Evolutionary conservation across 2,797 vertebrate genomes (phyloP), one percentile per base, ranked within the genome.

Genomic region (Xiphorhynchus erythropygius): DNA sequence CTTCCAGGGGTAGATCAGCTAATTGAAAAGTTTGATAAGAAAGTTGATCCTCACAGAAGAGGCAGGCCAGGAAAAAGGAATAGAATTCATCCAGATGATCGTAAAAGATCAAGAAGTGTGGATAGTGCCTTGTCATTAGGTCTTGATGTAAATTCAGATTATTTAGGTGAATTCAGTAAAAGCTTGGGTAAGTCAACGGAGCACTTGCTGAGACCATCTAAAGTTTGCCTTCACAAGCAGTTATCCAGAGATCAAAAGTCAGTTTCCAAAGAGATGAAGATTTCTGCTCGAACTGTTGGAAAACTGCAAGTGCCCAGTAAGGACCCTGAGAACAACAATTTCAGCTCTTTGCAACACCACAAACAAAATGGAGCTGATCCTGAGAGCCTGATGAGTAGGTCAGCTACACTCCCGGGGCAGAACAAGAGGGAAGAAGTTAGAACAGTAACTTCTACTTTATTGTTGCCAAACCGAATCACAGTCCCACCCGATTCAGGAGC

Each of bases 21-120:
- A 21, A 99, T 99, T 84, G 99, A 98, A 64, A 99, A 99, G 89
- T 99, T 99, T 97, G 99, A 99, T 53, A 97, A 96, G 52, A 99
- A 98, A 75, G 90, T 96, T 18, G 98, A 98, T 50, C 96, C 98
- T 37, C 99, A 98, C 68, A 98, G 98, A 86, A 98, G 99, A 93
- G 99, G 99, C 28, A 96, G 99, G 69, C 95, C 98, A 1, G 99
- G 99, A 15, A 98, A 98, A 90, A 97, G 99, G 80, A 99, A 98
- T 85, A 97, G 99, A 73, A 98, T 99, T 95, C 97, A 99, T 71
- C 98, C 98, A 2, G 99, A 99, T 28, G 99, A 99, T 92, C 97
- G 98, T 70, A 99, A 99, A 93, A 98, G 99, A 35, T 99, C 99
- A 7, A 98, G 98, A 88, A 99, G 99, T 0, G 98, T 99, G 70